Evolutionary conservation across 2,888 invertebrate genomes (phyloP).

Genomic region (Erebia ligea): DNA sequence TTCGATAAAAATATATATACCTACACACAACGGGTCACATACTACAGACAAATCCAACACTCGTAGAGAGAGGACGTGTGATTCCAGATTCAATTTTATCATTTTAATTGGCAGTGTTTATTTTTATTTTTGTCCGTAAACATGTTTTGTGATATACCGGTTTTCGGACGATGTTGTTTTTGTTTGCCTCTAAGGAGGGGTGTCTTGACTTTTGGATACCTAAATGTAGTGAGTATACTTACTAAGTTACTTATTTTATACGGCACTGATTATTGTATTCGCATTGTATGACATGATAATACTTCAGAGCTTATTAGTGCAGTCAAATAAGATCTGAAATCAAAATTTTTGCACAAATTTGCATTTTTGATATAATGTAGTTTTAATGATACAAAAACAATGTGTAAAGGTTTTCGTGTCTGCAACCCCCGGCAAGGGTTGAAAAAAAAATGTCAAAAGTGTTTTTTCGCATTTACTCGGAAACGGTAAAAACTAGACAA

Average conservation of each 20-base stretch:
- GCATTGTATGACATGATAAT: too few relatives aligned
- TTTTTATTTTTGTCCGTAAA: constrained; percentile 25
- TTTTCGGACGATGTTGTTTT: constrained; percentile 63
- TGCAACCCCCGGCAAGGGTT: too few relatives aligned
- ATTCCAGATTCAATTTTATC: not conserved
- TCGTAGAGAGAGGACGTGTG: not conserved
- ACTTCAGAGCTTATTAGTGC: too few relatives aligned
- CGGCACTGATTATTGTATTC: not conserved
- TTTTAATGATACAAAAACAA: too few relatives aligned
- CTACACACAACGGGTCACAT: not conserved
- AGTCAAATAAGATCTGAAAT: too few relatives aligned
- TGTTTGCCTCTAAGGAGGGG: constrained; percentile 68
- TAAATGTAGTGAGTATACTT: constrained; percentile 66
- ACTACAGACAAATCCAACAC: not conserved
- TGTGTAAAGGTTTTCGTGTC: too few relatives aligned
- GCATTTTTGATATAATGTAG: too few relatives aligned
- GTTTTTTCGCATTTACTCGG: too few relatives aligned
- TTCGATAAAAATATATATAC: constrained; percentile 5
- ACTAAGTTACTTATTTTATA: not conserved
- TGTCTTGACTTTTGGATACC: constrained; percentile 62
- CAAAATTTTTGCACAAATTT: too few relatives aligned
- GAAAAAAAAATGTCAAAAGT: too few relatives aligned
- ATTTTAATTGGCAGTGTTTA: not conserved
- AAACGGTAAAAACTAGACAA: too few relatives aligned
- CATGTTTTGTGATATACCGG: constrained; percentile 67